Base-by-base conservation (phyloP, 1,140 invertebrate species). In the Coptotermes formosanus region DNA sequence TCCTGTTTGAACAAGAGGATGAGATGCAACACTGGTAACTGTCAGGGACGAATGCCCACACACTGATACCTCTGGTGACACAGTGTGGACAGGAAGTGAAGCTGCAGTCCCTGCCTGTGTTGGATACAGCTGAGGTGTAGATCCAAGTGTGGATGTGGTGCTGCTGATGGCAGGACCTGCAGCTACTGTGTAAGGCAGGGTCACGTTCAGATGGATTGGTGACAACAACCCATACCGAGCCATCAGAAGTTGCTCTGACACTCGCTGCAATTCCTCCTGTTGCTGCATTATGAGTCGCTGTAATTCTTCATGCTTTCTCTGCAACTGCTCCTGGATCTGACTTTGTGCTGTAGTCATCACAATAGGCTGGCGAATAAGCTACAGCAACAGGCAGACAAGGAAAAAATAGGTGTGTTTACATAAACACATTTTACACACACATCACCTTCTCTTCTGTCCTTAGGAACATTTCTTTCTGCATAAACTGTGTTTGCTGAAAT, bases 181-280 rank as follows among this genome's bases (percentile, higher is more conserved):
- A 14, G 48, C 38, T 44, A 81, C 32, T 75, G 82, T 59, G 14
- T 88, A 87, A 82, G 85, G 87, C 45, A 87, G 87, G 91, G 92
- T 92, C 88, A 94, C 92, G 89, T 93, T 94, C 82, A 94, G 91
- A 88, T 87, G 87, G 8, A 94, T 82, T 85, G 94, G 93, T 84
- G 94, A 94, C 55, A 96, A 90, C 30, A 96, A 92, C 14, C 96
- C 96, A 89, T 96, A 95, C 90, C 95, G 93, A 0, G 96, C 95
- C 88, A 97, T 94, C n/a, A 97, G 90, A 45, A 98, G 91, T 89
- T 97, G 96, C 89, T 97, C 96, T 38, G 96, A 96, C 7, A 97
- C 95, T 87, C 94, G 93, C 81, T 95, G 92, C 87, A 98, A 89
- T 90, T 97, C 96, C 89, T 97, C 96, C 89, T 97, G 96, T 89